Evolutionary conservation across 2,113 vertebrate genomes (phyloP), one percentile per base, ranked within the genome.

Genomic region (Cinclus mexicanus): DNA sequence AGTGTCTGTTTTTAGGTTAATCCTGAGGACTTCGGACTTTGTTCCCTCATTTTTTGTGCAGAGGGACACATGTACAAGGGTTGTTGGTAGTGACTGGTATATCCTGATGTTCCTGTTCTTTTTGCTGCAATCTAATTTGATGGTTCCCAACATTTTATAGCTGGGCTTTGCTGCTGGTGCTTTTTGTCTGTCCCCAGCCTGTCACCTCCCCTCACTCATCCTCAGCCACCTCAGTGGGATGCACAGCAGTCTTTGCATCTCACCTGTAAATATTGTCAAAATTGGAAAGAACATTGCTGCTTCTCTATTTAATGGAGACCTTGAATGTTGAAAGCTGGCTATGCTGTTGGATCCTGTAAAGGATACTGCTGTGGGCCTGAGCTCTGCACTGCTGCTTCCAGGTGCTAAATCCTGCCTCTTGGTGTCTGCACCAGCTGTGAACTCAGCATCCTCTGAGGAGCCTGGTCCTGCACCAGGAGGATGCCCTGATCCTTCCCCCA

Each of bases 1-100:
- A 85, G 28, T 93, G 63, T 85, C 50, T 74, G 63, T 21, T 70
- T 84, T 83, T 56, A 87, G 70, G 41, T 64, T 87, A 76, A 93
- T 75, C 53, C 24, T 74, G 83, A 90, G 79, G 65, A 29, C 31
- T 29, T 69, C 68, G 63, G 57, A 12, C 78, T 56, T 71, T 44
- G 21, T 69, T 52, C 71, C 88, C 76, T 57, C 6, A 5, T 64
- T 68, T 69, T 88, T 78, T 33, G 56, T 76, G 87, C 7, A 1
- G 64, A 47, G 60, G 44, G 13, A 37, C 33, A 35, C 0, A 1
- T 35, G 37, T 28, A 8, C 0, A 0, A 35, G 79, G 31, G 33
- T 9, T 16, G n/a, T 16, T 52, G 70, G 53, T 22, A 37, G 72
- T 5, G 6, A 4, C 42, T 77, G 64, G 26, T 69, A 0, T 26